These are phyloP conservation scores for Acanthiza pusilla DNA, from an alignment of 2,797 vertebrate species.

Conservation along the genomic window DNA sequence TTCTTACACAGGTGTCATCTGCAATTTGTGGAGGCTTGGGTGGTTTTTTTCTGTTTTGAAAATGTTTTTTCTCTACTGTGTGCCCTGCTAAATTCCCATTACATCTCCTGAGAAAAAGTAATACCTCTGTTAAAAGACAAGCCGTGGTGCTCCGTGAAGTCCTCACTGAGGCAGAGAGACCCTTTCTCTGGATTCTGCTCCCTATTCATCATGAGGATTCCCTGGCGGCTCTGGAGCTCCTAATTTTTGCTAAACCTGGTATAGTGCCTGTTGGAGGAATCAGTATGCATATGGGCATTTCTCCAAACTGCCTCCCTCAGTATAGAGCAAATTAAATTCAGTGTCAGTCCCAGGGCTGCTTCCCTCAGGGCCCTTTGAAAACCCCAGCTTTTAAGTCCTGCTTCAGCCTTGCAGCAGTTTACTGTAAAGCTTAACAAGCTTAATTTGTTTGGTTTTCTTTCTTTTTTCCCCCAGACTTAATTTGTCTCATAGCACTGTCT, in stretches of 20 bases:
- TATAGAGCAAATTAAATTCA: slow-evolving; percentile 34
- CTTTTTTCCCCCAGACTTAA: background rate
- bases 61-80: slow-evolving; percentile 6
- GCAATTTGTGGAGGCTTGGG: background rate
- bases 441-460: slow-evolving; percentile 21
- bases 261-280: background rate
- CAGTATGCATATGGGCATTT: background rate
- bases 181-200: background rate
- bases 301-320: slow-evolving; percentile 11
- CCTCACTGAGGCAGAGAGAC: background rate
- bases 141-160: background rate
- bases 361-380: slow-evolving; percentile 28
- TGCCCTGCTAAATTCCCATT: background rate
- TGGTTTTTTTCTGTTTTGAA: background rate
- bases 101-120: background rate
- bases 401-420: background rate
- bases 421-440: slow-evolving; percentile 18
- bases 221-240: background rate
- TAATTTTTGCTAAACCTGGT: slow-evolving; percentile 4
- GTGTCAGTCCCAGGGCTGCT: background rate
- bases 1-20: slow-evolving; percentile 27
- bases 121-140: background rate
- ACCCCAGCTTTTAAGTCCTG: background rate
- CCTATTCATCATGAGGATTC: background rate
- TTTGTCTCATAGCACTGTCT: background rate